Evolutionary conservation across 2,113 vertebrate genomes (phyloP), one percentile per base, ranked within the genome.

Genomic region (Engystomops pustulosus): DNA sequence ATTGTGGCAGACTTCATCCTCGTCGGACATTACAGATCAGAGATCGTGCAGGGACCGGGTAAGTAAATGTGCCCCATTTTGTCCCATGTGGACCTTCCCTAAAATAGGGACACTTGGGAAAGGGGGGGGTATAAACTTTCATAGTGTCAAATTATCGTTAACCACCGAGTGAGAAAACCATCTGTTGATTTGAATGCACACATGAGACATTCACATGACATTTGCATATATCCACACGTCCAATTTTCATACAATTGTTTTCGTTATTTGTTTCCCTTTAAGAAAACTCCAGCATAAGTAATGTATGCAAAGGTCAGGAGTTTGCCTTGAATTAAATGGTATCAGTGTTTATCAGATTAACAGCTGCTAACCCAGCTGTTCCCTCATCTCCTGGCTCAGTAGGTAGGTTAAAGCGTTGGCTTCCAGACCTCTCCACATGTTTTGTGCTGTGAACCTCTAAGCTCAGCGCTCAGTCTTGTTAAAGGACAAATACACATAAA

Each of bases 351-450:
- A 72, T 81, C 53, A 41, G n/a, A 1, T 0, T 70, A 82, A 86
- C 72, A 80, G 72, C 77, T 84, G 82, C 62, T 49, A 83, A 84
- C 82, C 38, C 70, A 85, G 53, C 49, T 81, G 67, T 71, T 86
- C 81, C 74, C 51, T 72, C 85, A 53, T 36, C 32, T 68, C 51
- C 41, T 67, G 60, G 62, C 79, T 69, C 60, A 38, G 25, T 49
- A 36, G 62, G 79, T 51, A 80, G 62, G 79, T 80, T 68, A 80
- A 36, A 80, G 67, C 65, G 11, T 69, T 36, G 60, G 77, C 77
- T 51, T 34, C 49, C 27, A 68, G 62, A 20, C 45, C 78, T 51
- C 62, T 44, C 58, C 58, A 79, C 77, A n/a, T 80, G 79, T 65
- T 44, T 34, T 32, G 25, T 34, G 78, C 60, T 68, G 41, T 18